These are phyloP conservation scores for Thymelicus sylvestris DNA, from an alignment of 2,888 invertebrate species.

Conservation along the genomic window DNA sequence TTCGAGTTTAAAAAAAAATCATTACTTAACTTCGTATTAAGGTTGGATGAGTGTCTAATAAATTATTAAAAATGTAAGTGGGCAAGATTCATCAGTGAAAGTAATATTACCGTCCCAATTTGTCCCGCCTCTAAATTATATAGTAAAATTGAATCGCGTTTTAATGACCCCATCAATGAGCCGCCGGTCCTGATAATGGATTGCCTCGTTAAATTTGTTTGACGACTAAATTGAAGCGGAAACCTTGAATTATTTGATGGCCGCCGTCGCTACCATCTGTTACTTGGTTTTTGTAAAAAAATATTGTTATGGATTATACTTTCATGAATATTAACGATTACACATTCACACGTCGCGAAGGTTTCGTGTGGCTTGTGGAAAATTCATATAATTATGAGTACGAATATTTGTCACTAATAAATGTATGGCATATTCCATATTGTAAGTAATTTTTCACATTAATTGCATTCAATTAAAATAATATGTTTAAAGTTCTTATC, in stretches of 20 bases:
- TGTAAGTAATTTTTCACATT: no score
- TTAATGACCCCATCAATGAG: slow-evolving; percentile 48
- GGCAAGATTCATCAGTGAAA: slow-evolving; percentile 14
- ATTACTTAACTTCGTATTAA: no score
- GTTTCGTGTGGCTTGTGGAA: no score
- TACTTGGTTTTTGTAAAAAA: slow-evolving; percentile 40
- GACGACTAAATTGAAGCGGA: slow-evolving; percentile 53
- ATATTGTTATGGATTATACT: neutral
- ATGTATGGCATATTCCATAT: no score
- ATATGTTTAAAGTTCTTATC: no score
- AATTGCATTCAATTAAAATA: no score
- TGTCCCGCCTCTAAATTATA: slow-evolving; percentile 38
- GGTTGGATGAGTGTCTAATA: neutral
- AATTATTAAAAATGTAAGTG: neutral
- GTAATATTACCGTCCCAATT: slow-evolving; percentile 32
- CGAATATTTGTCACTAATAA: no score
- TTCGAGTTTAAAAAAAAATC: no score
- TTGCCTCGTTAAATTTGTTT: slow-evolving; percentile 59
- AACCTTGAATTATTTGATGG: slow-evolving; percentile 41
- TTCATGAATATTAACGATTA: neutral
- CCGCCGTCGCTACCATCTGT: slow-evolving; percentile 47
- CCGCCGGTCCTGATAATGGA: slow-evolving; percentile 51
- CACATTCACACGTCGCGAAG: no score
- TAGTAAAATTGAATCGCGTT: slow-evolving; percentile 54
- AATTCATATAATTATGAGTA: no score